A percentile compares a stretch with the other conserved stretches of the same genome.
phyloP scores from a whole-genome alignment of 2,888 invertebrate species.

The Stenurella melanura region DNA sequence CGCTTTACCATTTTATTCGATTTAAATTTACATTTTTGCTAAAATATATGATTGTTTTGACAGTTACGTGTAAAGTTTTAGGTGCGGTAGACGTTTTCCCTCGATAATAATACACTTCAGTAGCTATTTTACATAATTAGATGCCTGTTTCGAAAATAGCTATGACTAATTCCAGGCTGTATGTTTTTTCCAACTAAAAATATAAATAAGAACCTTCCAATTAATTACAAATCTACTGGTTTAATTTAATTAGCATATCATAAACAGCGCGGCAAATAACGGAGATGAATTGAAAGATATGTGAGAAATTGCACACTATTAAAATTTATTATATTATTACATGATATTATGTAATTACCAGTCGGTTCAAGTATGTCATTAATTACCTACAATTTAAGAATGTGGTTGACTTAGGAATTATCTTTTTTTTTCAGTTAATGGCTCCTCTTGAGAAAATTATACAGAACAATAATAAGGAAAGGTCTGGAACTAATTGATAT shows the following conservation, averaged over 20 bases:
- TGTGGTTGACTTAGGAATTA: not conserved
- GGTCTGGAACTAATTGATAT: too few species aligned
- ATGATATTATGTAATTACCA: not conserved
- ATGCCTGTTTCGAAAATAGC: slow-evolving; percentile 8
- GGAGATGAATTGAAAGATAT: not conserved
- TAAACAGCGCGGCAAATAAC: not conserved
- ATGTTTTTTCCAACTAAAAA: not conserved
- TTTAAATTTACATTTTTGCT: slow-evolving; percentile 50
- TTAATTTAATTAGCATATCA: slow-evolving; percentile 2
- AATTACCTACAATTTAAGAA: slow-evolving; percentile 1
- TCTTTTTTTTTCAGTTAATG: not conserved
- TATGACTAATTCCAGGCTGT: not conserved
- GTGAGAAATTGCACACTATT: not conserved
- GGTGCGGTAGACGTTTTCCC: slow-evolving; percentile 2
- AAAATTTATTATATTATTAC: slow-evolving; percentile 7
- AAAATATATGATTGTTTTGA: slow-evolving; percentile 25
- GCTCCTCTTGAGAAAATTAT: not conserved
- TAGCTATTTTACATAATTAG: slow-evolving; percentile 24
- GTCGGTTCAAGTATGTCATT: not conserved
- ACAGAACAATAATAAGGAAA: not conserved
- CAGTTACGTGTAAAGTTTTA: slow-evolving; percentile 31
- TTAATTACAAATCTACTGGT: slow-evolving; percentile 7
- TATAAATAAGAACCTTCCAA: not conserved
- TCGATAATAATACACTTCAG: slow-evolving; percentile 25
- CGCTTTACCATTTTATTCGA: slow-evolving; percentile 61